Evolutionary conservation across 2,113 vertebrate genomes (phyloP), one percentile per base, ranked within the genome.

Genomic region (Cepphus grylle): DNA sequence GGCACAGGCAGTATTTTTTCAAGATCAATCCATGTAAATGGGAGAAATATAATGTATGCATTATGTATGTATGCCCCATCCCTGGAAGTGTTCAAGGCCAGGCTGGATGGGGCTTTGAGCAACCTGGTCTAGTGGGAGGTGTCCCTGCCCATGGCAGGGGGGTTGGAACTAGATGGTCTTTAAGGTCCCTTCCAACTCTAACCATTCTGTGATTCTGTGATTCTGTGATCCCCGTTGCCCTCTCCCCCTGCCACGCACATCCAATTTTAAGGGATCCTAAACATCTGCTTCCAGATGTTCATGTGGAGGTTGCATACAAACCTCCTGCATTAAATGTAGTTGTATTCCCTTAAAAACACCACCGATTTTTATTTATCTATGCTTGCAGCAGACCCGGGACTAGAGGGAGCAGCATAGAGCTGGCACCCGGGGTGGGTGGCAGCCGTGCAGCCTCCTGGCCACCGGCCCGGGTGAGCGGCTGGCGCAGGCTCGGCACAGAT

Each of bases 391-490:
- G 36, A 6, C 42, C 15, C 30, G 16, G 8, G n/a, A 38, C 12
- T 53, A 32, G 27, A 30, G 15, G 12, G 32, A 67, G 71, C 58
- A 45, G 86, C 4, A 3, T 20, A 19, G 53, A 20, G 74, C 14
- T 1, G 6, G 52, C 2, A 1, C 17, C 20, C 15, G 4, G 43
- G 40, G 34, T 2, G 25, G 23, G 47, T n/a, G 34, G 63, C 63
- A 47, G 43, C 32, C 10, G 0, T 30, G 56, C 43, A 53, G 78
- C 32, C 53, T 82, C 45, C 45, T 85, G 69, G 86, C 32, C 23
- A 6, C 36, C 0, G 1, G 71, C 50, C 59, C 1, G 5, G 36
- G 62, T 1, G 0, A 62, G 61, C 0, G 14, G 42, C 45, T 29
- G n/a, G 29, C 8, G 1, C 0, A 2, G 50, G 38, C 50, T 34